These are phyloP conservation scores for Columba livia DNA, from an alignment of 2,113 vertebrate species.

Conservation along the genomic window DNA sequence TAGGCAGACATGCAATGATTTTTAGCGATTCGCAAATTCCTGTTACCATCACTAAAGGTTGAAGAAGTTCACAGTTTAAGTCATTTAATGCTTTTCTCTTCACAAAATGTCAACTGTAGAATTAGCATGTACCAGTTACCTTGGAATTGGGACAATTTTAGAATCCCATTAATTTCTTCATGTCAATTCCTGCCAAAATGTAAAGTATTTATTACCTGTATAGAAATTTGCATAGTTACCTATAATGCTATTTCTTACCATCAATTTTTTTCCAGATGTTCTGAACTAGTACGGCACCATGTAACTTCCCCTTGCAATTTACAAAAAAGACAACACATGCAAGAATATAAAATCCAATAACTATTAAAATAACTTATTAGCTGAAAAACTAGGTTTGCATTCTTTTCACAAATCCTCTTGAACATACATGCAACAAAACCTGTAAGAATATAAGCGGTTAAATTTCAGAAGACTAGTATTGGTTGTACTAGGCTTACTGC, in stretches of 20 bases:
- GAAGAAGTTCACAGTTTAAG: not conserved
- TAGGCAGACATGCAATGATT: constrained; percentile 34
- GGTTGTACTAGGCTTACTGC: not conserved
- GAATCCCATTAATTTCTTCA: constrained; percentile 47
- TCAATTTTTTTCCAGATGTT: constrained; percentile 34
- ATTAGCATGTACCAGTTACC: constrained; percentile 10
- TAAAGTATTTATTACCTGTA: constrained; percentile 57
- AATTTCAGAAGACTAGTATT: not conserved
- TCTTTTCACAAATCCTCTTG: constrained; percentile 42
- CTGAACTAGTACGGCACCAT: not conserved
- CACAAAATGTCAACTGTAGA: constrained; percentile 21
- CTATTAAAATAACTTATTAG: not conserved
- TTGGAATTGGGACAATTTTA: constrained; percentile 37
- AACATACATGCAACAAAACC: constrained; percentile 40
- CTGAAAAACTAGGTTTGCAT: not conserved
- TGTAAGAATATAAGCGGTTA: constrained; percentile 51
- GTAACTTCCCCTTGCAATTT: not conserved
- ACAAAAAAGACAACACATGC: constrained; percentile 9
- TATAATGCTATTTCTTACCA: constrained; percentile 59
- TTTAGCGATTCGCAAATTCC: constrained; percentile 33
- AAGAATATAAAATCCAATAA: not conserved
- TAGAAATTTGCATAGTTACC: constrained; percentile 67
- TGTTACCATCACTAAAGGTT: constrained; percentile 5
- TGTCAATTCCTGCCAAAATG: constrained; percentile 4
- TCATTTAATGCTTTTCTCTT: constrained; percentile 15